Percentiles rank a stretch among this genome's conserved stretches.
These are phyloP conservation scores for Hypothenemus hampei DNA, from an alignment of 1,140 invertebrate species.

Conservation along the genomic window DNA sequence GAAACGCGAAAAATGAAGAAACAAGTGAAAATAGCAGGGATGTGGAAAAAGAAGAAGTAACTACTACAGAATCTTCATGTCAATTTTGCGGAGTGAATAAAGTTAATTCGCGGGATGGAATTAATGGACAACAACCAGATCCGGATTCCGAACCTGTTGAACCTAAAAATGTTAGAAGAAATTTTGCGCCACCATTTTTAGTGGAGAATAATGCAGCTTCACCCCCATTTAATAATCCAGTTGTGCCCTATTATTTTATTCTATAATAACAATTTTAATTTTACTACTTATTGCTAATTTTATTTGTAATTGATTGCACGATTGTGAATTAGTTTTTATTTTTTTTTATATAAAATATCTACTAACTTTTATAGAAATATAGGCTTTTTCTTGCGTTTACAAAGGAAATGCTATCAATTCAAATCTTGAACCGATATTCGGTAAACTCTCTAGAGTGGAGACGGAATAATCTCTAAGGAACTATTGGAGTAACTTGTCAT, in stretches of 20 bases:
- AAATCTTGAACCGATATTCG: constrained; percentile 8
- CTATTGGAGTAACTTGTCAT: constrained; percentile 10
- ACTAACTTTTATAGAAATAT: not conserved
- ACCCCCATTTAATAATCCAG: not conserved
- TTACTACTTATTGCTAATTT: not conserved
- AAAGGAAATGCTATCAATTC: constrained; percentile 11
- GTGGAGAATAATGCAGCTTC: constrained; percentile 6
- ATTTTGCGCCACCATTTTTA: not conserved
- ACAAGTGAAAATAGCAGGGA: too few species aligned
- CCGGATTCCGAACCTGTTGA: constrained; percentile 21
- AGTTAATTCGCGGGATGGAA: constrained; percentile 13
- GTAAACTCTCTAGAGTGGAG: not conserved
- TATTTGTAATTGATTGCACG: not conserved
- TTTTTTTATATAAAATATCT: not conserved
- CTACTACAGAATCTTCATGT: constrained; percentile 11
- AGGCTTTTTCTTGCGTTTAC: not conserved
- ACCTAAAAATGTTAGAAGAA: constrained; percentile 5
- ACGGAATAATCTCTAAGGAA: not conserved
- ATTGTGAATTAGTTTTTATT: not conserved
- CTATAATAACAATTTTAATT: not conserved
- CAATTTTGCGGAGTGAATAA: constrained; percentile 17
- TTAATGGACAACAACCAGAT: constrained; percentile 4
- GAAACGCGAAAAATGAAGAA: too few species aligned
- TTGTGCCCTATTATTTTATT: constrained; percentile 17
- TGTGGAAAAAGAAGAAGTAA: constrained; percentile 13